Percentiles rank a stretch among this genome's conserved stretches.
These are phyloP conservation scores for Xestia c-nigrum DNA, from an alignment of 2,888 invertebrate species.

Conservation along the genomic window DNA sequence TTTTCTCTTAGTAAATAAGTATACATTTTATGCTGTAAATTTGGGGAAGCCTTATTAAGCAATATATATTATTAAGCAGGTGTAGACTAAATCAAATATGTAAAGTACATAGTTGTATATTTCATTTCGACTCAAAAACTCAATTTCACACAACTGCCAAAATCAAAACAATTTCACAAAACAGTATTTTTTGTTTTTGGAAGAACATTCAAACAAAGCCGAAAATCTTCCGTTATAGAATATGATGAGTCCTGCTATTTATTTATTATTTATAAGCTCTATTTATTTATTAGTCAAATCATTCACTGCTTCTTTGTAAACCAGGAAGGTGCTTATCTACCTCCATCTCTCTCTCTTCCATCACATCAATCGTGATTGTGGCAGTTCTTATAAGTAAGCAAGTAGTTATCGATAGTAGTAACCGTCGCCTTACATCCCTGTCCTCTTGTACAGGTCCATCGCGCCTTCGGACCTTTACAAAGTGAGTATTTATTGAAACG, in stretches of 20 bases:
- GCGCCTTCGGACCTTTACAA: conserved; percentile 56
- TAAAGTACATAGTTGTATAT: neutral
- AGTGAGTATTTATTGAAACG: conserved; percentile 67
- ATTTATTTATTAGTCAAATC: too few species aligned
- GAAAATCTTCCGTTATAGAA: too few species aligned
- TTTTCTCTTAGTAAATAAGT: neutral
- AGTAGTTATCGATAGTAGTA: conserved; percentile 7
- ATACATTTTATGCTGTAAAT: neutral
- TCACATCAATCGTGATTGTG: conserved; percentile 33
- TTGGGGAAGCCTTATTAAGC: too few species aligned
- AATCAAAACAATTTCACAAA: neutral
- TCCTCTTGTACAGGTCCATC: conserved; percentile 66
- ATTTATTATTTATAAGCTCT: neutral
- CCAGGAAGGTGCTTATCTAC: neutral
- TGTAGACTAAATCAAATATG: too few species aligned
- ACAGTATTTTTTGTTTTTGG: too few species aligned
- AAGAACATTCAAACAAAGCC: too few species aligned
- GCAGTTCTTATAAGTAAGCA: conserved; percentile 9
- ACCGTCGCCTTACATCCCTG: conserved; percentile 32
- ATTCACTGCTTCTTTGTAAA: too few species aligned
- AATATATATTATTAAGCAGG: too few species aligned
- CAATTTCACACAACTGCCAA: neutral
- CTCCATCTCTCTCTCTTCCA: neutral
- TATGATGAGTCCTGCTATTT: neutral
- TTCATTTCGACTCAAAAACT: neutral